These are phyloP conservation scores for Limnothrissa miodon DNA, from an alignment of 2,113 vertebrate species.

Conservation along the genomic window DNA sequence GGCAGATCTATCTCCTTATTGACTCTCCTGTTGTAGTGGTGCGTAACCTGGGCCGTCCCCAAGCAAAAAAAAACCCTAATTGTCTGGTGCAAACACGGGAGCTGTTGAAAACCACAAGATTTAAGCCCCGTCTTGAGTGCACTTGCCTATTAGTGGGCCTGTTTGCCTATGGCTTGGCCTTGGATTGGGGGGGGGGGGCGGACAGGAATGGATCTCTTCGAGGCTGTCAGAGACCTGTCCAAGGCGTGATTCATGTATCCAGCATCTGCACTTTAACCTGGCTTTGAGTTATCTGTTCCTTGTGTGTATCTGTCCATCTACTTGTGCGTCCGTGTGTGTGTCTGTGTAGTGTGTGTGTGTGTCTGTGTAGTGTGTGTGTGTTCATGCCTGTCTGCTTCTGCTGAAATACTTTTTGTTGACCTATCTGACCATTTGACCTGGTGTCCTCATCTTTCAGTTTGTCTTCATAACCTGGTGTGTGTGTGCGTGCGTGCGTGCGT, in stretches of 20 bases:
- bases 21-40: neutral
- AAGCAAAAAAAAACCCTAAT: neutral
- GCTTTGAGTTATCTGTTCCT: neutral
- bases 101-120: neutral
- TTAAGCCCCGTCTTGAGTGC: neutral
- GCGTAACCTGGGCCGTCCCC: neutral
- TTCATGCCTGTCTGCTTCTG: neutral
- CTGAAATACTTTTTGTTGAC: neutral
- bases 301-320: slow-evolving; percentile 3
- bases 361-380: neutral
- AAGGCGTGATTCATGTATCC: neutral
- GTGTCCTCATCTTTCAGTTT: too few species aligned
- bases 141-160: neutral
- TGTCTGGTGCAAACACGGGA: neutral
- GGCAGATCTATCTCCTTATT: slow-evolving; percentile 57
- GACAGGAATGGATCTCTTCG: neutral
- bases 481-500: neutral
- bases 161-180: neutral
- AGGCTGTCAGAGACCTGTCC: neutral
- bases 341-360: neutral
- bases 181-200: neutral
- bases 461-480: neutral
- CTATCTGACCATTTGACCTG: neutral
- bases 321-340: neutral
- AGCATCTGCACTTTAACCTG: neutral